phyloP scores from a whole-genome alignment of 2,797 vertebrate genomes.

The Rhyacichthys aspro region DNA sequence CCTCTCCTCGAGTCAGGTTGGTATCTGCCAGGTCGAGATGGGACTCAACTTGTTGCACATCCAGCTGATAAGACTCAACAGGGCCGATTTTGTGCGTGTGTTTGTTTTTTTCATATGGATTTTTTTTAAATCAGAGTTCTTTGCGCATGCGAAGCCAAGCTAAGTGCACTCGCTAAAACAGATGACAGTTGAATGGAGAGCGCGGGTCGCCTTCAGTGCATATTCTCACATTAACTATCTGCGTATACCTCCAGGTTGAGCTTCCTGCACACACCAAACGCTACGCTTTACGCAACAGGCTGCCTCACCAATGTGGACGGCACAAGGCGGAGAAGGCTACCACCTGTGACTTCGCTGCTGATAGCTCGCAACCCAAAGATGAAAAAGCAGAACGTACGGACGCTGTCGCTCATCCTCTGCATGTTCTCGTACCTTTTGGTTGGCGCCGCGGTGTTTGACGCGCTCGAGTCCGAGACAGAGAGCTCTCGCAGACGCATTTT shows the following conservation, averaged over 20 bases:
- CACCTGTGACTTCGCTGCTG: constrained; percentile 59
- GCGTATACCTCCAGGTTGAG: neutral
- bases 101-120: neutral
- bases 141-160: constrained; percentile 67
- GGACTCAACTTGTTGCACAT: constrained; percentile 45
- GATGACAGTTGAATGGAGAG: constrained; percentile 38
- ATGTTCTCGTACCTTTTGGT: constrained; percentile 92
- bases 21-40: constrained; percentile 21
- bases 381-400: constrained; percentile 91
- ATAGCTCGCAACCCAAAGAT: constrained; percentile 72
- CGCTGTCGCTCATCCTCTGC: constrained; percentile 89
- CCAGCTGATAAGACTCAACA: neutral
- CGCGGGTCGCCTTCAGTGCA: constrained; percentile 28
- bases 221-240: constrained; percentile 14
- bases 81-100: neutral
- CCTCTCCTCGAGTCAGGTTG: neutral
- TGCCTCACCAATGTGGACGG: constrained; percentile 48
- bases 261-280: constrained; percentile 2
- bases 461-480: constrained; percentile 92
- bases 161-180: constrained; percentile 45
- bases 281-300: constrained; percentile 59
- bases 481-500: constrained; percentile 83
- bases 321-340: constrained; percentile 27
- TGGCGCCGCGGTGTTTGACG: constrained; percentile 93
- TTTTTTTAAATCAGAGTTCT: constrained; percentile 28